Base-by-base conservation (phyloP, 2,797 vertebrate species). In the Coluber constrictor region DNA sequence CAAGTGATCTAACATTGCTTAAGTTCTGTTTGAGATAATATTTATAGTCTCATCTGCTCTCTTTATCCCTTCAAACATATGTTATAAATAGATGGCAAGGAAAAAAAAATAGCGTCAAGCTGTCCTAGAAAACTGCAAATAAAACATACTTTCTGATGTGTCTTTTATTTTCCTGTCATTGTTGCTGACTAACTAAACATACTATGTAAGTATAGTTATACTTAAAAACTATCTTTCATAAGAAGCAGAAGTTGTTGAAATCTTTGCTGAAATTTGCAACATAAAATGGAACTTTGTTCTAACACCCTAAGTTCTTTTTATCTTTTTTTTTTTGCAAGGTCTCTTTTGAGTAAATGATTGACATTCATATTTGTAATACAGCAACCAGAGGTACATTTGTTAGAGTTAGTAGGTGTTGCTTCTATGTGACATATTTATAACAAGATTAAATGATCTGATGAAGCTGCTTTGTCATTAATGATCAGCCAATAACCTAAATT, bases 121-220 rank as follows among this genome's bases (percentile, higher is more conserved):
- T 83, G 37, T 47, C 74, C 74, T 83, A 47, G 43, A 83, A 83
- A 83, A 83, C 20, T 83, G 37, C 74, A 94, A 96, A 95, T 96
- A 96, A 96, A 95, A 66, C 25, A 4, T 92, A 11, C 90, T 96
- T 96, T 94, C 87, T 54, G 89, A 96, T 95, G 60, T 94, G 93
- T 90, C 92, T 89, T 91, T 90, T 90, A 91, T 94, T 92, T 90
- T 94, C 86, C 92, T 95, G 61, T 83, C 92, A 96, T 95, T 93
- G 90, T 88, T 90, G 90, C 59, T 79, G 91, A 94, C 43, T n/a
- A 37, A 88, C 12, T 55, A 88, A 88, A 54, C 29, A n/a, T 27
- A 86, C 29, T 93, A 23, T 74, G 55, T 23, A 83, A 37, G 15
- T 43, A 3, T 86, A 47, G 54, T 54, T 87, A n/a, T 23, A 86